Conservation (phyloP, 2,113 vertebrate genomes). For the Aviceda subcristata region DNA sequence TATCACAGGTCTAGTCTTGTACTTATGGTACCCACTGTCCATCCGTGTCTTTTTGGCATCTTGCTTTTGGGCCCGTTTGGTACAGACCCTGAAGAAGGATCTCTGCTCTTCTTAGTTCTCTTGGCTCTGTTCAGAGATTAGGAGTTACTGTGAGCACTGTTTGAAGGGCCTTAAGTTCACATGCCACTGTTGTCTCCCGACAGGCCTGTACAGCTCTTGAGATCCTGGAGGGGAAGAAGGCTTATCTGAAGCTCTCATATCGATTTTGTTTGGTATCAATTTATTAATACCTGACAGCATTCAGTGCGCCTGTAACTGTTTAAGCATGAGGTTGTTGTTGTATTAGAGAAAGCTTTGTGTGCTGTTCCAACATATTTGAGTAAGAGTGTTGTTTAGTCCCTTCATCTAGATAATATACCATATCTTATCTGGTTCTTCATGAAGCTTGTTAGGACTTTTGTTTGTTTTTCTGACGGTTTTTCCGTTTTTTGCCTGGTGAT, state of each 20-base stretch:
- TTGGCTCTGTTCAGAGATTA: background rate
- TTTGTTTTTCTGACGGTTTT: background rate
- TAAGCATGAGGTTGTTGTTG: background rate
- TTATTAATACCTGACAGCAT: background rate
- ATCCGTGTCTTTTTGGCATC: background rate
- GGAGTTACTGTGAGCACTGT: background rate
- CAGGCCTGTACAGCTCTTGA: background rate
- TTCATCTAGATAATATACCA: background rate
- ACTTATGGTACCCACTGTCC: background rate
- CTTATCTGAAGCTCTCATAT: background rate
- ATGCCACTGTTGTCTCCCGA: background rate
- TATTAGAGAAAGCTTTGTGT: background rate
- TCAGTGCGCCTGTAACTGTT: background rate
- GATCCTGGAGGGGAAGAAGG: background rate
- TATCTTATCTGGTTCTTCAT: background rate
- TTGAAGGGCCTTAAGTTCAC: background rate
- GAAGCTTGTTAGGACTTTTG: background rate
- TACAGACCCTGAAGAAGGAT: background rate
- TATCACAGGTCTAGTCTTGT: background rate
- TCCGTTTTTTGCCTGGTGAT: background rate
- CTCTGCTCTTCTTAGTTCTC: background rate
- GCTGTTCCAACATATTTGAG: background rate
- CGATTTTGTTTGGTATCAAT: background rate
- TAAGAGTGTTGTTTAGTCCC: background rate
- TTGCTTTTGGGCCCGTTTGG: background rate